Percentiles rank a stretch among this genome's conserved stretches.
These are phyloP conservation scores for Desmodus rotundus DNA, from an alignment of 2,113 vertebrate species.

Conservation along the genomic window DNA sequence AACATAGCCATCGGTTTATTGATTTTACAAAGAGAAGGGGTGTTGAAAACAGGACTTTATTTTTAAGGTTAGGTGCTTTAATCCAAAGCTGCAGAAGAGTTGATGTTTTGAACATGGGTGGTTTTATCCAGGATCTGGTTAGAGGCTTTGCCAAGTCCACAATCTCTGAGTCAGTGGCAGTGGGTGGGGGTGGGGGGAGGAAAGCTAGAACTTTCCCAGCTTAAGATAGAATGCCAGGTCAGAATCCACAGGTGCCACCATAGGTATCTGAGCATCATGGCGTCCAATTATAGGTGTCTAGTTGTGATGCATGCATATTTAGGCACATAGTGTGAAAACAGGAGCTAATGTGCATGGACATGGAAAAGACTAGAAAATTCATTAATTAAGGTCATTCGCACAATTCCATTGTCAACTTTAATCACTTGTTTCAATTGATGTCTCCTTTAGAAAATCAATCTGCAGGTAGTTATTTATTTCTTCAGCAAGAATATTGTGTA, in stretches of 20 bases:
- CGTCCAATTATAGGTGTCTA: not conserved
- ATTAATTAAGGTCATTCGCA: constrained; percentile 59
- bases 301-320: not conserved
- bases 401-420: constrained; percentile 60
- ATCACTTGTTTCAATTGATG: constrained; percentile 54
- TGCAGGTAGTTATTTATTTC: constrained; percentile 37
- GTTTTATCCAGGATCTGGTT: constrained; percentile 70
- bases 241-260: not conserved
- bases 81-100: constrained; percentile 71
- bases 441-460: constrained; percentile 56
- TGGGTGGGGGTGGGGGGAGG: not conserved
- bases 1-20: constrained; percentile 66
- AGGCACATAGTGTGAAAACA: not conserved
- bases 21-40: constrained; percentile 54
- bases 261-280: not conserved
- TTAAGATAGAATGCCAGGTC: not conserved
- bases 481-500: not conserved
- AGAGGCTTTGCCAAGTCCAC: constrained; percentile 60
- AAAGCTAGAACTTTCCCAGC: not conserved
- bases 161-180: constrained; percentile 8
- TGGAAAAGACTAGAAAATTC: constrained; percentile 45
- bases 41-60: constrained; percentile 57
- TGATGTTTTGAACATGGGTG: constrained; percentile 68
- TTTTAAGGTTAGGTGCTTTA: constrained; percentile 66
- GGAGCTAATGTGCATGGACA: constrained; percentile 33